These are phyloP conservation scores for Campodea augens DNA, from an alignment of 1,140 invertebrate genomes.

Conservation along the genomic window DNA sequence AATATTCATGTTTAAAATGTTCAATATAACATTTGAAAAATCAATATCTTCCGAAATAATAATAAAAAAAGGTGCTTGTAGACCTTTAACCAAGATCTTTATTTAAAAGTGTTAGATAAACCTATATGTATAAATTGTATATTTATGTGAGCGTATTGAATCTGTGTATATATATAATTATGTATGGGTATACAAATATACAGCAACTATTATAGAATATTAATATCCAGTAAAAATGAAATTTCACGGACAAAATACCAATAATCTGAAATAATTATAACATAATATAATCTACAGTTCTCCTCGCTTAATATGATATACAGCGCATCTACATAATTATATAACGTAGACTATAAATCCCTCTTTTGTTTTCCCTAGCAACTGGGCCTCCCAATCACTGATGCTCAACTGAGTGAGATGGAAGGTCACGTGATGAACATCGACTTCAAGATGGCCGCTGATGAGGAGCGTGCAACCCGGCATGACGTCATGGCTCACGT, in stretches of 20 bases:
- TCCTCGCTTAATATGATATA: background rate
- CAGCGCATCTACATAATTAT: background rate
- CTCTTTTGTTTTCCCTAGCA: slow-evolving; percentile 33
- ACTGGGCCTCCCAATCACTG: slow-evolving; percentile 68
- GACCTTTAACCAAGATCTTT: too few species aligned
- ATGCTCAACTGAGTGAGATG: slow-evolving; percentile 78
- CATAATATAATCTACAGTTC: background rate
- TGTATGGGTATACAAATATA: too few species aligned
- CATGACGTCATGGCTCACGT: slow-evolving; percentile 99
- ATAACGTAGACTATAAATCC: background rate
- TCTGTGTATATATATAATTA: too few species aligned
- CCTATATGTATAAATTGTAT: too few species aligned
- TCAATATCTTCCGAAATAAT: too few species aligned
- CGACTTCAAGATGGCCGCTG: slow-evolving; percentile 62
- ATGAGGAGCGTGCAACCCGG: slow-evolving; percentile 68
- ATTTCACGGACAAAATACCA: background rate
- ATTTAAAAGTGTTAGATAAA: too few species aligned
- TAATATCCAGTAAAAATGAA: too few species aligned
- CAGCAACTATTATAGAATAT: too few species aligned
- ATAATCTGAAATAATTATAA: background rate
- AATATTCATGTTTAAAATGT: too few species aligned
- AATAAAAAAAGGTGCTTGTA: too few species aligned
- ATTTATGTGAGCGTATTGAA: too few species aligned
- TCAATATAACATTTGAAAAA: too few species aligned
- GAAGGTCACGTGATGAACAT: slow-evolving; percentile 60